Evolutionary conservation across 2,797 vertebrate species (phyloP), one percentile per base, ranked within the genome.

Genomic region (Coluber constrictor): DNA sequence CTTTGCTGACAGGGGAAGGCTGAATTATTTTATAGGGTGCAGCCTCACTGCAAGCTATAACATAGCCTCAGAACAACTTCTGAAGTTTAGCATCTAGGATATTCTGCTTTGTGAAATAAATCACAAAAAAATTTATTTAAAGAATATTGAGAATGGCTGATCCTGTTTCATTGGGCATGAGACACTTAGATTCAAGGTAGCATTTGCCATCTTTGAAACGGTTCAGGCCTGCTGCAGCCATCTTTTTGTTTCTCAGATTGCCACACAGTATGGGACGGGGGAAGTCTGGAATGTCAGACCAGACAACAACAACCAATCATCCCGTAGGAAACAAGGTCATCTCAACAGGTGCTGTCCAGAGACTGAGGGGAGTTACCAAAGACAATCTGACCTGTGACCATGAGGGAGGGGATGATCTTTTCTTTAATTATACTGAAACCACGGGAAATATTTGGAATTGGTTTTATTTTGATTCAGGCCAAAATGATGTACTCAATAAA

Each of bases 151-250:
- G 91, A 51, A 95, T 7, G 56, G 8, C 3, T 55, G 37, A 27
- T 37, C 94, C 92, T 87, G 5, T 4, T 90, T 5, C 29, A 20
- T 3, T 70, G 8, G 54, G 57, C 23, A 88, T 70, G 27, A 74
- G 25, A n/a, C 9, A 51, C 56, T 92, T n/a, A 92, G 43, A 88
- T 90, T 94, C 66, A 88, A 61, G 51, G 91, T 86, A 93, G 86
- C 2, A 9, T 10, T 6, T 70, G 5, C 4, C 29, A 29, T 63
- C 61, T n/a, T 63, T 4, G 0, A 63, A 63, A 63, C 4, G 1
- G 61, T 13, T 66, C 61, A 66, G 61, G 61, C 27, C 29, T 15
- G 61, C 29, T 4, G 4, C 27, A n/a, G 61, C 29, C 61, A 66
- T n/a, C 29, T 66, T 66, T 66, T 29, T 1, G 0, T 66, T n/a